Evolutionary conservation across 1,140 invertebrate genomes (phyloP).

Genomic region (Drosophila arawakana): DNA sequence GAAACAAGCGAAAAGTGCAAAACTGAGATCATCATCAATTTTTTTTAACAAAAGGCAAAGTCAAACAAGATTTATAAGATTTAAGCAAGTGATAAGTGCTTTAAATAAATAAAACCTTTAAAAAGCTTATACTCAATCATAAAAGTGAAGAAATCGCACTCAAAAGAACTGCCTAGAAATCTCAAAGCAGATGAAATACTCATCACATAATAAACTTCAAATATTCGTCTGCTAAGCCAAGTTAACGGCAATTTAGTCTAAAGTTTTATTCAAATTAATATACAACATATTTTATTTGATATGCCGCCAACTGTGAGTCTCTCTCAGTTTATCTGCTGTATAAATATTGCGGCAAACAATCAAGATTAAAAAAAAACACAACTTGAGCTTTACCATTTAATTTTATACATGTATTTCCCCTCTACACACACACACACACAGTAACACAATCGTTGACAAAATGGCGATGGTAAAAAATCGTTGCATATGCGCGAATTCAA

Average conservation of each 20-base stretch:
- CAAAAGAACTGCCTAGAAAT: too few relatives aligned
- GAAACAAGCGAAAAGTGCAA: neutral
- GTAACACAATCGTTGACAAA: slow-evolving; percentile 1
- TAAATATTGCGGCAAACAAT: slow-evolving; percentile 9
- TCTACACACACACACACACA: neutral
- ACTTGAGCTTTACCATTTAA: slow-evolving; percentile 21
- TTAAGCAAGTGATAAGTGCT: neutral
- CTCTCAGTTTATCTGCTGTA: neutral
- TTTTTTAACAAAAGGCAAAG: neutral
- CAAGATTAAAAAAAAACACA: neutral
- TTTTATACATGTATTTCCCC: slow-evolving; percentile 17
- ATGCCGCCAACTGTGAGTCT: neutral
- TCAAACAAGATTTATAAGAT: neutral
- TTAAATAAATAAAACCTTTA: neutral
- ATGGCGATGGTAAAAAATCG: slow-evolving; percentile 24
- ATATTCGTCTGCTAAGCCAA: too few relatives aligned
- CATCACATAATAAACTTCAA: too few relatives aligned
- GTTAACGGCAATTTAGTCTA: too few relatives aligned
- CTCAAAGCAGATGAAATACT: neutral
- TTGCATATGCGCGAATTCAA: slow-evolving; percentile 52
- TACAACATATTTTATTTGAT: too few relatives aligned
- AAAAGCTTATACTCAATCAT: too few relatives aligned
- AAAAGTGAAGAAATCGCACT: neutral
- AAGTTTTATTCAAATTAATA: too few relatives aligned
- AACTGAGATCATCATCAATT: neutral